Evolutionary conservation across 2,113 vertebrate species (phyloP), one percentile per base, ranked within the genome.

Genomic region (Henicopernis longicauda): DNA sequence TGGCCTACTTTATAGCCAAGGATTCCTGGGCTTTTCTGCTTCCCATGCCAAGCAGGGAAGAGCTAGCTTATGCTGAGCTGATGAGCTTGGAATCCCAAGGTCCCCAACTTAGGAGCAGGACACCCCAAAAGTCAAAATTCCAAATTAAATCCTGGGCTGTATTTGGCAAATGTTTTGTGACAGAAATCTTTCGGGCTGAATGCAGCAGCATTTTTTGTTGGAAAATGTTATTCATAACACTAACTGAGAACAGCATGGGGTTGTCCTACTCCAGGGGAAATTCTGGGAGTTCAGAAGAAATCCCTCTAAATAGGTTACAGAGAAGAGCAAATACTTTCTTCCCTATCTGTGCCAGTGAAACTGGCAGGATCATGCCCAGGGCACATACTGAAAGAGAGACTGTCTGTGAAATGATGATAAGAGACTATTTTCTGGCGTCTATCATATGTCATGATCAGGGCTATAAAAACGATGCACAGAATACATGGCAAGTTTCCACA

Each of bases 271-370:
- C 73, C 67, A 93, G 91, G 86, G 89, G 66, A 95, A 95, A 93
- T 85, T 85, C 84, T 91, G 58, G 49, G 78, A 95, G 78, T 93
- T 96, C 91, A 93, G 86, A 90, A 96, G 89, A 97, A 89, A 94
- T 93, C 78, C 74, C 89, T 91, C 84, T 87, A 96, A 91, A 94
- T 50, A 93, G 78, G 89, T 91, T 95, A 80, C 11, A n/a, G 89
- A 94, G 89, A 92, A 94, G 54, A 95, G 50, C 71, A 93, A 93
- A 93, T 65, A 80, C 32, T 90, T 91, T 69, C 81, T 91, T 87
- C 62, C 25, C 1, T 89, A 62, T 89, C 73, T 62, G 54, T 87
- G 91, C 77, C 94, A 93, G 62, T 57, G 86, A 89, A 95, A 84
- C 66, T 23, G 36, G 61, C 81, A 93, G 83, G 93, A 89, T 89